Conservation (phyloP, 2,113 vertebrate genomes). For the Ceyx melanurus region DNA sequence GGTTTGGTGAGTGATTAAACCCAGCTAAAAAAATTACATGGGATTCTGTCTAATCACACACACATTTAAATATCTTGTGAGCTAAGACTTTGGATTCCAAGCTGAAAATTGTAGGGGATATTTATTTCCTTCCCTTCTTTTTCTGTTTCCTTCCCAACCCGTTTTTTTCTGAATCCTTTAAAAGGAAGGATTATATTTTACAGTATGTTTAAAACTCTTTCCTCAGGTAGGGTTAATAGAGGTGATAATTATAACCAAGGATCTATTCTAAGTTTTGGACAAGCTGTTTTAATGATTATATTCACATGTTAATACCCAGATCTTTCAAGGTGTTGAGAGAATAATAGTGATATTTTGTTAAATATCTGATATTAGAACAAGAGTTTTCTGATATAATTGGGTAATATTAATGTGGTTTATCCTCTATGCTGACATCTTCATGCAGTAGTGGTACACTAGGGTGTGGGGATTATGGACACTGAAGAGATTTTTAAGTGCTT, state of each 20-base stretch:
- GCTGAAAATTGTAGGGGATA: background rate
- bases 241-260: background rate
- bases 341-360: background rate
- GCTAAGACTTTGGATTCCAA: background rate
- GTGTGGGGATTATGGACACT: background rate
- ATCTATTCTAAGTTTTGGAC: background rate
- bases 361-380: background rate
- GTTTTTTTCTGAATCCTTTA: background rate
- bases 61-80: background rate
- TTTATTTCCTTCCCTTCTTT: background rate
- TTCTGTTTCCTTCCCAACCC: rapidly evolving
- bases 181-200: background rate
- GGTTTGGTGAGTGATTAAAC: background rate
- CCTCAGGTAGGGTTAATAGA: background rate
- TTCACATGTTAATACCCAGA: background rate
- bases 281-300: slow-evolving; percentile 15
- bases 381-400: background rate
- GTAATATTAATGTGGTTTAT: background rate
- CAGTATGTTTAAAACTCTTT: background rate
- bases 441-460: background rate
- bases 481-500: background rate
- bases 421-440: background rate
- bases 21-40: background rate
- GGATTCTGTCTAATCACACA: too few relatives aligned
- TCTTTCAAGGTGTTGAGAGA: background rate